phyloP scores from a whole-genome alignment of 2,888 invertebrate genomes.

The Eremobia ochroleuca region DNA sequence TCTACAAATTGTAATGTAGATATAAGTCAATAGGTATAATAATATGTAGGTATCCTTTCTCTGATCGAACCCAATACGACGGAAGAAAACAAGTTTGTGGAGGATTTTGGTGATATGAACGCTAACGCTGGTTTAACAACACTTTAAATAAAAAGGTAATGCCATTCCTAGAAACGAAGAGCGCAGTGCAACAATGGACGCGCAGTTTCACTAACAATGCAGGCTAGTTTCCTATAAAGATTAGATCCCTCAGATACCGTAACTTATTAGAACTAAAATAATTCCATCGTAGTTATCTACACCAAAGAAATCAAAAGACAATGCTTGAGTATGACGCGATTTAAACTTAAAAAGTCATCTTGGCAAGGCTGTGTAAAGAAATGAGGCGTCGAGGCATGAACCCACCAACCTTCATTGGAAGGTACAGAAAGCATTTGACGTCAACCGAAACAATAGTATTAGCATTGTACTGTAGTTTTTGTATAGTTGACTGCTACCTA shows the following conservation, averaged over 20 bases:
- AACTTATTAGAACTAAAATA: conserved; percentile 24
- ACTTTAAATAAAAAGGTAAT: background rate
- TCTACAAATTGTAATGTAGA: conserved; percentile 5
- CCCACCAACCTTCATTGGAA: conserved; percentile 55
- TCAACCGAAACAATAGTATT: conserved; percentile 39
- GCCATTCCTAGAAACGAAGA: conserved; percentile 9
- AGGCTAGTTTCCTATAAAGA: conserved; percentile 24
- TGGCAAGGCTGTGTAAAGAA: conserved; percentile 37
- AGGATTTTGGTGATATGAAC: background rate
- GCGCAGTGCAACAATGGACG: conserved; percentile 7
- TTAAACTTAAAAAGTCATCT: conserved; percentile 40
- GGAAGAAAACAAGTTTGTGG: background rate
- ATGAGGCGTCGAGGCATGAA: conserved; percentile 6
- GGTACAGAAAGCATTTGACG: conserved; percentile 41
- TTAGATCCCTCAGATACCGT: conserved; percentile 35
- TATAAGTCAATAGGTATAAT: background rate
- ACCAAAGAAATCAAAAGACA: conserved; percentile 31
- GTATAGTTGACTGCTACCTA: background rate
- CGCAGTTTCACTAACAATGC: conserved; percentile 27
- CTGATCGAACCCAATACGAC: background rate
- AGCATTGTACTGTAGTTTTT: conserved; percentile 2
- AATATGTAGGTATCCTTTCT: background rate
- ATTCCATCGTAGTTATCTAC: conserved; percentile 7
- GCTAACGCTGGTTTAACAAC: background rate
- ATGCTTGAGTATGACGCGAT: conserved; percentile 38